phyloP scores from a whole-genome alignment of 2,888 invertebrate genomes.

The Nemoura dubitans region DNA sequence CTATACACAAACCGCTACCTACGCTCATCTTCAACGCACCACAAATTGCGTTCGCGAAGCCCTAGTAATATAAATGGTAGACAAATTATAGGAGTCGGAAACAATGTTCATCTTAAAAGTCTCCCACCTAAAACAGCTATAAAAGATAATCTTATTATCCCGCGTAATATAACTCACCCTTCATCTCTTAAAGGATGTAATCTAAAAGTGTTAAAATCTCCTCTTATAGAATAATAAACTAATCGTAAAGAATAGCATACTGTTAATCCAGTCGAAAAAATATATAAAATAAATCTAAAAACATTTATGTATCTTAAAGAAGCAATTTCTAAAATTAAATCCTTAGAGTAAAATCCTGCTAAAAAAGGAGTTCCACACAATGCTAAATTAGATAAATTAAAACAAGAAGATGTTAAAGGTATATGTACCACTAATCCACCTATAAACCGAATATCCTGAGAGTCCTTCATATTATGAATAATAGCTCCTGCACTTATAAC shows the following conservation, averaged over 20 bases:
- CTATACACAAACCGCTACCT: no score
- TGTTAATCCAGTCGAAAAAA: conserved; percentile 68
- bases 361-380: conserved; percentile 73
- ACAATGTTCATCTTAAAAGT: conserved; percentile 61
- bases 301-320: conserved; percentile 65
- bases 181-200: conserved; percentile 47
- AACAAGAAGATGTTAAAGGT: conserved; percentile 56
- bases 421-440: conserved; percentile 62
- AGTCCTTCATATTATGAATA: conserved; percentile 71
- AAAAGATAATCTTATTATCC: conserved; percentile 62
- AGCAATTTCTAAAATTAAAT: conserved; percentile 69
- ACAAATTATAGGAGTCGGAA: conserved; percentile 61
- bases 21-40: no score
- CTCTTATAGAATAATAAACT: conserved; percentile 65
- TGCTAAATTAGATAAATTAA: conserved; percentile 68
- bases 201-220: conserved; percentile 48
- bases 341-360: conserved; percentile 68
- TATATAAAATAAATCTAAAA: conserved; percentile 65
- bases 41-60: no score
- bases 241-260: conserved; percentile 63
- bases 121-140: conserved; percentile 66
- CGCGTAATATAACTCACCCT: conserved; percentile 61
- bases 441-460: conserved; percentile 75
- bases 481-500: conserved; percentile 76
- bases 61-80: conserved; percentile 63